Evolutionary conservation across 2,113 vertebrate species (phyloP), one percentile per base, ranked within the genome.

Genomic region (Drymodes brunneopygia): DNA sequence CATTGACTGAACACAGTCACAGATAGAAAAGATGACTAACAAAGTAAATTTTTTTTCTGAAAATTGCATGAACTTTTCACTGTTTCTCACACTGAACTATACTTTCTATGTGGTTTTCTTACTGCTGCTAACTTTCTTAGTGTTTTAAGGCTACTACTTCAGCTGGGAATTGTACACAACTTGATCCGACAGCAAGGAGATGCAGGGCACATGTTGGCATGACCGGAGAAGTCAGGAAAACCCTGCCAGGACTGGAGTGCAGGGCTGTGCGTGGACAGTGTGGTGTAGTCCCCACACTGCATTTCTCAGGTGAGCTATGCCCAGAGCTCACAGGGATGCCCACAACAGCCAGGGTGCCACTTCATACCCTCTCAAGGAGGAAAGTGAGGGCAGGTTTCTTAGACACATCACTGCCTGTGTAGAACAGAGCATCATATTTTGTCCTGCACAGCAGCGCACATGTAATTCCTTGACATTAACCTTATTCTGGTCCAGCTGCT

Each of bases 401-500:
- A 28, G 7, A 44, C 0, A 2, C 5, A 9, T 25, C 58, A 10
- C 21, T 48, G 53, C 12, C 74, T 36, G 20, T 44, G 38, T 9
- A 50, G 56, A 81, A 50, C 12, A 44, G 8, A 40, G 18, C 24
- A 58, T 13, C 15, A 0, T 6, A 42, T 0, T 20, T 23, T 53
- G 61, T 56, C 65, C 51, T 56, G 86, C 84, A 91, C 62, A 81
- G 31, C 35, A 38, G 27, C 62, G 65, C 17, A 27, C 60, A 58
- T 56, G n/a, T 58, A 57, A 50, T n/a, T 92, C 57, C 51, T 48
- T 65, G 80, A 85, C 70, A 80, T 51, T 45, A 87, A 91, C 25
- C 78, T 64, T 74, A 87, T 35, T 88, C 69, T 81, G 86, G 40
- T 28, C 56, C 87, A 82, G 80, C 19, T 93, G 64, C 79, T 69